Evolutionary conservation across 2,888 invertebrate genomes (phyloP), one percentile per base, ranked within the genome.

Genomic region (Platycheirus rosarum): DNA sequence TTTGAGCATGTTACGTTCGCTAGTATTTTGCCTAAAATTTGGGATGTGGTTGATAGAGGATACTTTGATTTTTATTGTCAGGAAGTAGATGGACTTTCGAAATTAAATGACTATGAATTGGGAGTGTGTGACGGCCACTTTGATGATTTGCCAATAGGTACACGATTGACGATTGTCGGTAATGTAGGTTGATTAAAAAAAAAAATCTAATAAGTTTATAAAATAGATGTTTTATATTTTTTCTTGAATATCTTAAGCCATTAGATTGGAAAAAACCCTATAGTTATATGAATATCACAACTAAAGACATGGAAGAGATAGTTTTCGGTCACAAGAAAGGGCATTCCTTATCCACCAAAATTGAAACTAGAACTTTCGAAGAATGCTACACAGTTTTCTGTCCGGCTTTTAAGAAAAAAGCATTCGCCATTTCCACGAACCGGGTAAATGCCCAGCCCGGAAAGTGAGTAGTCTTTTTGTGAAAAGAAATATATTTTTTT

Each of bases 391-490:
- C 57, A 9, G 13, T 4, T 9, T 57, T 40, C 2, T 57, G 57
- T 40, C 1, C 57, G 0, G 14, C 11, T 2, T 40, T 1, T 13
- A 57, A 2, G 9, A 40, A 40, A 2, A 14, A 57, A 2, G 2
- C 5, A 2, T 57, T 5, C 2, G 57, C 23, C 4, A 40, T 57
- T 40, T 57, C 57, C 2, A 57, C 40, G 2, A 9, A 57, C 23
- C 57, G 57, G 6, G 40, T 57, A 6, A 40, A 8, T 5, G 57
- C 57, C 6, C n/a, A 23, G 0, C 40, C 40, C 1, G 57, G 57
- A 40, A 23, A 57, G 57, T 57, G 1, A 57, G 57, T 57, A 1
- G 8, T 9, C 11, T 44, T 11, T 32, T 26, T 6, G 26, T 26
- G 26, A 26, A 26, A 26, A 26, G 2, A 26, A 26, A 26, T 6